Percentiles rank a stretch among this genome's conserved stretches.
These are phyloP conservation scores for Coenonympha glycerion DNA, from an alignment of 2,888 invertebrate species.

Conservation along the genomic window DNA sequence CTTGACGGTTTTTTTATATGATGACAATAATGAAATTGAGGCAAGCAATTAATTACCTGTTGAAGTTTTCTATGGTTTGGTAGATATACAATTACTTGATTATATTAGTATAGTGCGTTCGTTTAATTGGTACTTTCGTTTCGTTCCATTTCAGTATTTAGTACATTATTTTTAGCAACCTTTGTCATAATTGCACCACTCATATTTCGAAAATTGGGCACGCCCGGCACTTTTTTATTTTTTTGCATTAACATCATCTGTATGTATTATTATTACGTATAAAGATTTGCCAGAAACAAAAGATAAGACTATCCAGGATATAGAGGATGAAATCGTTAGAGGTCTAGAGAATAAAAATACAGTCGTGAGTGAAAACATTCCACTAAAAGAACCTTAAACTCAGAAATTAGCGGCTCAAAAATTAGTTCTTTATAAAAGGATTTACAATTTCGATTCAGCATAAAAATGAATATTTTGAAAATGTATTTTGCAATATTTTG, in stretches of 20 bases:
- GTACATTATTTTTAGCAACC: constrained; percentile 8
- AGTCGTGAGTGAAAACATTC: neutral
- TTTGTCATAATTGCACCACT: constrained; percentile 23
- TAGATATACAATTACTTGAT: too few species aligned
- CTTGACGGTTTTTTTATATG: too few species aligned
- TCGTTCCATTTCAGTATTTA: constrained; percentile 7
- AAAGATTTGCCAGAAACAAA: constrained; percentile 35
- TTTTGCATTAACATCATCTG: constrained; percentile 22
- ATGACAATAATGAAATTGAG: too few species aligned
- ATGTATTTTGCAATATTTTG: too few species aligned
- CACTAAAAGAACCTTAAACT: neutral
- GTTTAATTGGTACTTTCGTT: too few species aligned
- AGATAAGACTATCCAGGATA: constrained; percentile 34
- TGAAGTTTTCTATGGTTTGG: too few species aligned
- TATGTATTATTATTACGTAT: constrained; percentile 24
- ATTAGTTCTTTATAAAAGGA: too few species aligned
- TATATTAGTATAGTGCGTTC: too few species aligned
- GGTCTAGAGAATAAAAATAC: neutral
- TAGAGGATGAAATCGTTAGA: constrained; percentile 22
- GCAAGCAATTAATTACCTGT: too few species aligned
- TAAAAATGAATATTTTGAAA: too few species aligned
- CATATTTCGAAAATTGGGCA: constrained; percentile 23
- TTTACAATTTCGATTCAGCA: too few species aligned
- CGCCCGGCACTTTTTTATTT: constrained; percentile 30
- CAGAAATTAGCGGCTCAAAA: too few species aligned